Percentiles rank a stretch among this genome's conserved stretches.
phyloP scores from a whole-genome alignment of 2,888 invertebrate genomes.

The Sesia apiformis region DNA sequence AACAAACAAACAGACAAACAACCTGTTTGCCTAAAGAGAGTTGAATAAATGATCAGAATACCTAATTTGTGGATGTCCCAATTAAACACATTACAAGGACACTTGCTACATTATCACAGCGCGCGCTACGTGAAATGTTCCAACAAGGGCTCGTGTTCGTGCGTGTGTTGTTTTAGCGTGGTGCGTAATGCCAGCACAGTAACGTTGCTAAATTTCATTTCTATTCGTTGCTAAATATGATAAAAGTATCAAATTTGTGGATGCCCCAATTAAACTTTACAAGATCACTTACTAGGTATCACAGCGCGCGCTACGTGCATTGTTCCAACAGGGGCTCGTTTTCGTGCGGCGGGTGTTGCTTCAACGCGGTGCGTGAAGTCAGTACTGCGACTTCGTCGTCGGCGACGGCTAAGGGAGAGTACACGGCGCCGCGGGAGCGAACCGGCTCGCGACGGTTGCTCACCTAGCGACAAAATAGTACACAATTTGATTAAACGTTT shows the following conservation, averaged over 20 bases:
- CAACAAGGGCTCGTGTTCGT: conserved; percentile 45
- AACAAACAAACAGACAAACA: no score
- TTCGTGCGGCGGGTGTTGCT: conserved; percentile 25
- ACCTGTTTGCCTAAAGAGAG: no score
- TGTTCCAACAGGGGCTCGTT: conserved; percentile 52
- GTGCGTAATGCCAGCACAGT: conserved; percentile 33
- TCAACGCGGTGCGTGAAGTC: conserved; percentile 25
- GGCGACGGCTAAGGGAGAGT: conserved; percentile 49
- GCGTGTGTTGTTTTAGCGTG: conserved; percentile 20
- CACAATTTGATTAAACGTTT: no score
- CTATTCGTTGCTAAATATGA: no score
- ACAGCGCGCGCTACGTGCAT: conserved; percentile 42
- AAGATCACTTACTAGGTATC: no score
- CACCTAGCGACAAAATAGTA: background rate
- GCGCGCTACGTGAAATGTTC: conserved; percentile 57
- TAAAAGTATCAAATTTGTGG: no score
- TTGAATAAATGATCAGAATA: no score
- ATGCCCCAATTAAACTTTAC: no score
- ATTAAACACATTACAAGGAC: no score
- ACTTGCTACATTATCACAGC: no score
- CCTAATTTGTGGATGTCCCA: no score
- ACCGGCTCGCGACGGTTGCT: background rate
- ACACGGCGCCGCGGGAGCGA: conserved; percentile 28
- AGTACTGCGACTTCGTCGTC: conserved; percentile 50
- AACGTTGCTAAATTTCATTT: conserved; percentile 21